These are phyloP conservation scores for Nyctalus aviator DNA, from an alignment of 2,797 vertebrate species.

Conservation along the genomic window DNA sequence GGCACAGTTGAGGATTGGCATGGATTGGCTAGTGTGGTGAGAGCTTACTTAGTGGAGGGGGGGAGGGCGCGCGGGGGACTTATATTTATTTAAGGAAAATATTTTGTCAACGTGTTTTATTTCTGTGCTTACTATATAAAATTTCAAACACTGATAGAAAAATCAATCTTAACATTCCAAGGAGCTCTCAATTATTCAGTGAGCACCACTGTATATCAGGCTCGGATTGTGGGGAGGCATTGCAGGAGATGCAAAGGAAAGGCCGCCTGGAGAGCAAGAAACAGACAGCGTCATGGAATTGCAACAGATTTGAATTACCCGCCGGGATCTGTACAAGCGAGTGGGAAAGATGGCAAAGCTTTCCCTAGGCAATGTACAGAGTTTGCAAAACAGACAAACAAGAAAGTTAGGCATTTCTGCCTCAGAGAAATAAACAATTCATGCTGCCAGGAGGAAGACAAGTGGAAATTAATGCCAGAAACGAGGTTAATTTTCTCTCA, in stretches of 20 bases:
- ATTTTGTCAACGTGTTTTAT: not conserved
- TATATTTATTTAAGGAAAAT: not conserved
- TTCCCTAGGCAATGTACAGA: no score
- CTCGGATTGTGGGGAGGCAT: no score
- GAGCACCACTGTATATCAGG: not conserved
- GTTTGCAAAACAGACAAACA: no score
- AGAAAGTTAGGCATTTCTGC: no score
- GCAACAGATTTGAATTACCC: constrained; percentile 18
- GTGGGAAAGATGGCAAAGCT: not conserved
- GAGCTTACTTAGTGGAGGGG: not conserved
- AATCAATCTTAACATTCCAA: not conserved
- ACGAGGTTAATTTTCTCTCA: constrained; percentile 62
- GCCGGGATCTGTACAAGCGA: not conserved
- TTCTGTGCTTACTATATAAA: not conserved
- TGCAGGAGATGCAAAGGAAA: not conserved
- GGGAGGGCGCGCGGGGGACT: no score
- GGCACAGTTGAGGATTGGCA: no score
- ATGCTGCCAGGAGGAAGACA: not conserved
- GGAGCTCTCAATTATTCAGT: not conserved
- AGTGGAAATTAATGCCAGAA: constrained; percentile 65
- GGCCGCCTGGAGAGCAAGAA: not conserved
- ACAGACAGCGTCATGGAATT: not conserved
- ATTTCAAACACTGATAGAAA: not conserved
- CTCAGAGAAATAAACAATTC: no score
- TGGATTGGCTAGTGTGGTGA: no score